Base-by-base conservation (phyloP, 2,113 vertebrate genomes). In the Arizona elegans region DNA sequence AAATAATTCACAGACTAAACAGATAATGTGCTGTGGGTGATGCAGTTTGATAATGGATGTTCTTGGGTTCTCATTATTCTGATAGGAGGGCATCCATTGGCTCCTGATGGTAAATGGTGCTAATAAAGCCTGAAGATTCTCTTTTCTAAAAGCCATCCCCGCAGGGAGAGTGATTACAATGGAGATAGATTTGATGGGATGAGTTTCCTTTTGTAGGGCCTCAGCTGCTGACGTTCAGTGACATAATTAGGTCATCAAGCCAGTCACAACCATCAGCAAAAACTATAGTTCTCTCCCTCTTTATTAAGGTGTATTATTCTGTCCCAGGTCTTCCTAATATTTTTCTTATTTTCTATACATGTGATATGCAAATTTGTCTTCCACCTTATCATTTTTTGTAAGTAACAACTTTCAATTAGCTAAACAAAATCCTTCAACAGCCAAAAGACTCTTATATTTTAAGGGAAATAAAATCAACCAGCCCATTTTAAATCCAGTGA, bases 211-310 rank as follows among this genome's bases (percentile, higher is more conserved):
- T 98, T 98, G 98, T 98, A 98, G 98, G 97, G 98, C 98, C 97
- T 98, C 96, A 97, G 97, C 97, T 97, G 98, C 98, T 98, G 98
- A 98, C 98, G 98, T 97, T 97, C 94, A 96, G 96, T 97, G 98
- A 98, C 98, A 98, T 98, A 98, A 98, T 98, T 98, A 98, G 98
- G 98, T 98, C 98, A 99, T 97, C 93, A 97, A 98, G 98, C 97
- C 92, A 95, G 98, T 98, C 98, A 97, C 97, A 97, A 98, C 98
- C 98, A 97, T 97, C 97, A 98, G 98, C 98, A 97, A 98, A 97
- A 97, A 97, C 95, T 96, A 96, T 96, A 96, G 95, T 98, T 97
- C 97, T 97, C 97, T 96, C 97, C 97, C 97, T 98, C 98, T 98
- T 98, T 98, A 98, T 97, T 98, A 98, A 96, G 95, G 96, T 95